Evolutionary conservation across 2,888 invertebrate species (phyloP), one percentile per base, ranked within the genome.

Genomic region (Epistrophella euchroma): DNA sequence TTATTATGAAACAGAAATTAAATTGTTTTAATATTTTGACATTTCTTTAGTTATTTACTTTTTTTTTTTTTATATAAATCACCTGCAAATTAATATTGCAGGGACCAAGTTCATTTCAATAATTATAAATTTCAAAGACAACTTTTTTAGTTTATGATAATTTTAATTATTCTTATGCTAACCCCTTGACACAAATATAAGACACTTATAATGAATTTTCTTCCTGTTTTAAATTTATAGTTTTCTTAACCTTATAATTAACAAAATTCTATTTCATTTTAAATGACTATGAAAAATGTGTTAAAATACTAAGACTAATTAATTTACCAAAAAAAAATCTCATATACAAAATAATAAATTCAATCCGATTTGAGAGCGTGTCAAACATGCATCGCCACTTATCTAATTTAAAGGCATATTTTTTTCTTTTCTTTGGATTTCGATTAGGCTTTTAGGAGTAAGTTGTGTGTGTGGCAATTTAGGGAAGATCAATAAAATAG

Each of bases 311-410:
- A 22, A n/a, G n/a, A 11, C n/a, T 62, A 62, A 43, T 58, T 37
- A 6, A 35, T 47, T 66, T 50, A 15, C 13, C 28, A 50, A 66
- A 35, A 6, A 45, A 11, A 47, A 47, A 47, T 19, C 17, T 45
- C 11, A n/a, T n/a, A n/a, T n/a, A n/a, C n/a, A 62, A 43, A 10
- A 62, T n/a, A 43, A 50, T 50, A 32, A 62, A 60, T 43, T 32
- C 10, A 72, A 78, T 52, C 66, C 79, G 32, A 64, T 19, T 47
- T n/a, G n/a, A 83, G 45, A 58, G 15, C 50, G 43, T 73, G 55
- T 73, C 66, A 78, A 78, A 58, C 83, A 84, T 79, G 79, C 79
- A 78, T 71, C 47, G 43, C 77, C 83, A 83, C 68, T 83, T 83
- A 84, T 84, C 74, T 74, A 25, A 78, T 83, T 83, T 74, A 73